These are phyloP conservation scores for Zaprionus inermis DNA, from an alignment of 1,140 invertebrate species.

Conservation along the genomic window DNA sequence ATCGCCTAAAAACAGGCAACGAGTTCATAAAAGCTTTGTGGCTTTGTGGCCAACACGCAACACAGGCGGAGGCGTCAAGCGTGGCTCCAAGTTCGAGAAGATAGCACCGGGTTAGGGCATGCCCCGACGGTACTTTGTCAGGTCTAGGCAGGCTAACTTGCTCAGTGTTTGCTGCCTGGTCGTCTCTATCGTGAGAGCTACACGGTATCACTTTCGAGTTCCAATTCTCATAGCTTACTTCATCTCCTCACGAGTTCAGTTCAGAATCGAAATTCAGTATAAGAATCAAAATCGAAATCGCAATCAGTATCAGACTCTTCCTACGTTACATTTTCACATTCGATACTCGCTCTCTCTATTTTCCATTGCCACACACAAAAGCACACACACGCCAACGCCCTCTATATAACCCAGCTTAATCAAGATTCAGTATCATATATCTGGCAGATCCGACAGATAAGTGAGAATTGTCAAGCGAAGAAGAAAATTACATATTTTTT, in stretches of 20 bases:
- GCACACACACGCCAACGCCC: neutral
- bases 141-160: neutral
- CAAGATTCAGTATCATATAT: neutral
- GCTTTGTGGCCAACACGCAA: conserved; percentile 37
- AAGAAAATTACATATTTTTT: conserved; percentile 41
- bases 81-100: neutral
- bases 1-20: conserved; percentile 9
- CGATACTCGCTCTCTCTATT: conserved; percentile 24
- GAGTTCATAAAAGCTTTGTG: conserved; percentile 44
- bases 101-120: neutral
- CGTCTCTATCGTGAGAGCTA: neutral
- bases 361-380: conserved; percentile 7
- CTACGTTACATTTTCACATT: conserved; percentile 24
- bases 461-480: conserved; percentile 1
- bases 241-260: conserved; percentile 28
- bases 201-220: conserved; percentile 9
- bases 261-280: conserved; percentile 8
- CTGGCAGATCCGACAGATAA: neutral
- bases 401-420: neutral
- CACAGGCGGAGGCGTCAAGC: neutral
- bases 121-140: too few species aligned
- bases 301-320: conserved; percentile 18
- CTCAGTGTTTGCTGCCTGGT: conserved; percentile 25
- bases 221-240: conserved; percentile 37
- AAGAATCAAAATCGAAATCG: conserved; percentile 21